Percentiles rank a stretch among this genome's conserved stretches.
Evolutionary conservation across 2,113 vertebrate genomes (phyloP).

Genomic region (Haplochromis burtoni): DNA sequence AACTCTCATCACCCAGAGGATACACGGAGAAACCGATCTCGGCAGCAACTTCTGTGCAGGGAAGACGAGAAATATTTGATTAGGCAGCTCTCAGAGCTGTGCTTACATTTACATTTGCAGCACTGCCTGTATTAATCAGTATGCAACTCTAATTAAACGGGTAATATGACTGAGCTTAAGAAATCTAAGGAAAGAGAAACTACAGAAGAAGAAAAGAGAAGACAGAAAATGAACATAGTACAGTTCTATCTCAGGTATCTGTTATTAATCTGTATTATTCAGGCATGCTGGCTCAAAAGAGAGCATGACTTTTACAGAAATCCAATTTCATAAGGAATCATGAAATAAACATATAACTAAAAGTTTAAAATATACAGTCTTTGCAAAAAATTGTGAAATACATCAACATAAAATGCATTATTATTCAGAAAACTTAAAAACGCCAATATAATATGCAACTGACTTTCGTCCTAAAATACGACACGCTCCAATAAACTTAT

Average conservation of each 20-base stretch:
- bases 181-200: not conserved
- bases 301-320: not conserved
- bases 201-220: not conserved
- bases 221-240: not conserved
- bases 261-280: not conserved
- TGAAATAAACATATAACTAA: not conserved
- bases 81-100: not conserved
- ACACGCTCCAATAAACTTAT: not conserved
- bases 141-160: not conserved
- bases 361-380: not conserved
- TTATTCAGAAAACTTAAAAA: not conserved
- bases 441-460: not conserved
- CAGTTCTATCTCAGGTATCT: not conserved
- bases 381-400: not conserved
- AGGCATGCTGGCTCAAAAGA: not conserved
- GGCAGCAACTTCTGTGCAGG: constrained; percentile 77
- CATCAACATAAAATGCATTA: not conserved
- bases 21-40: constrained; percentile 83
- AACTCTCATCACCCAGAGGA: constrained; percentile 83
- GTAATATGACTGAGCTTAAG: not conserved
- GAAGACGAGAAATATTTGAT: not conserved
- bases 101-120: not conserved
- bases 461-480: not conserved
- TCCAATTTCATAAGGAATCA: not conserved
- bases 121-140: not conserved